Evolutionary conservation across 2,888 invertebrate genomes (phyloP), one percentile per base, ranked within the genome.

Genomic region (Podotricha telesiphe): DNA sequence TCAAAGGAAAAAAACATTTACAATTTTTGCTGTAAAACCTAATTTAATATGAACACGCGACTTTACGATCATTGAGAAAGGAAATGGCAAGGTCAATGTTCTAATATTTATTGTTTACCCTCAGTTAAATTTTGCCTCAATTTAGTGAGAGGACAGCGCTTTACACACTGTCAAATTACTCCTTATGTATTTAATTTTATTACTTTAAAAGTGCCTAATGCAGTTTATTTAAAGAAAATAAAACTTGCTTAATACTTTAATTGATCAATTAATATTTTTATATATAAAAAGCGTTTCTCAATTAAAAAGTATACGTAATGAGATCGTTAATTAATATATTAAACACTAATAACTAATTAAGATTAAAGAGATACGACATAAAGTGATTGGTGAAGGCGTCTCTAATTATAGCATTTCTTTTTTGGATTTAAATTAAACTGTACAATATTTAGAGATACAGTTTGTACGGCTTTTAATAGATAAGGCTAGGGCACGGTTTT

Each of bases 1-100:
- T 66, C 37, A 28, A 10, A 48, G 45, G 65, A n/a, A 65, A 67
- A 65, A 65, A 45, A 69, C 67, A 58, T 58, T 63, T 56, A 65
- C 42, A 55, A 34, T 55, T 69, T 68, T 70, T 56, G 62, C 11
- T 48, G 45, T 68, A 62, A 71, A 71, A 66, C 42, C 47, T 22
- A 19, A 53, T 53, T 63, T 59, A 42, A 67, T 62, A 53, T 53
- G 40, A 47, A 51, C 66, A 63, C 45, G 19, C 53, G 47, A 37
- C 47, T 66, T 61, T 59, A 66, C 58, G 69, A 40, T 64, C 62
- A 20, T 47, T 34, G 50, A 19, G 59, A 68, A 71, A 45, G 63
- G 51, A 42, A 67, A 55, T 55, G 55, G n/a, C 4, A 22, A 28
- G 65, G 65, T 63, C 62, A 58, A 65, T 17, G 40, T 66, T 65